These are phyloP conservation scores for Phrynocephalus vlangalii DNA, from an alignment of 2,797 vertebrate species.

Conservation along the genomic window DNA sequence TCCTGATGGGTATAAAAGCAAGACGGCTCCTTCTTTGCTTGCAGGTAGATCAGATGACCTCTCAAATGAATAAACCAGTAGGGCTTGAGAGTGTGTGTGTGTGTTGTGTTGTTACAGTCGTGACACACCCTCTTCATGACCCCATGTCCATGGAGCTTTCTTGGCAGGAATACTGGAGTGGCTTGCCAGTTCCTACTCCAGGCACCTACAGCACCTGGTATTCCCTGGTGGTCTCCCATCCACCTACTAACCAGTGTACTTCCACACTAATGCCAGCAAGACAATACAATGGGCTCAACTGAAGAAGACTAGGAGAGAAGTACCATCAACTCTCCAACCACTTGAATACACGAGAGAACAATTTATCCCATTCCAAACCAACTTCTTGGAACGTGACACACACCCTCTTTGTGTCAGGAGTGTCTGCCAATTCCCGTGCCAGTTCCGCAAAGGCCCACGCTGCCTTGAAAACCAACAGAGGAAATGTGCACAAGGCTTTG, in stretches of 20 bases:
- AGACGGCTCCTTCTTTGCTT: too few species aligned
- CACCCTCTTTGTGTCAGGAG: neutral
- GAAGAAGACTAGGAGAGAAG: neutral
- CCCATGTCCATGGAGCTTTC: too few species aligned
- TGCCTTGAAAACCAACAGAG: conserved; percentile 27
- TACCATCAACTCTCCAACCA: neutral
- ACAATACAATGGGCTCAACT: neutral
- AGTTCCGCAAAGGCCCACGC: neutral
- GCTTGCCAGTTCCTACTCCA: too few species aligned
- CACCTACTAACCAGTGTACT: neutral
- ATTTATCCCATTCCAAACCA: neutral
- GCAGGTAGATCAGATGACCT: too few species aligned
- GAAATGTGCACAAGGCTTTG: neutral
- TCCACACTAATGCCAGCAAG: neutral
- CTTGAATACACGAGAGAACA: neutral
- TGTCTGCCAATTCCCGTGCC: neutral
- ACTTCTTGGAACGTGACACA: neutral
- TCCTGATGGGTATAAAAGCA: neutral
- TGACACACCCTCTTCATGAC: too few species aligned
- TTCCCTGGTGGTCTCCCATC: too few species aligned
- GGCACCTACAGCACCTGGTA: too few species aligned
- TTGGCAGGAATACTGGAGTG: too few species aligned
- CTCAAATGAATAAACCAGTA: too few species aligned
- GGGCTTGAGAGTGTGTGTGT: too few species aligned
- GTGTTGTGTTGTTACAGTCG: too few species aligned